Evolutionary conservation across 1,140 invertebrate genomes (phyloP).

Genomic region (Spodoptera frugiperda): DNA sequence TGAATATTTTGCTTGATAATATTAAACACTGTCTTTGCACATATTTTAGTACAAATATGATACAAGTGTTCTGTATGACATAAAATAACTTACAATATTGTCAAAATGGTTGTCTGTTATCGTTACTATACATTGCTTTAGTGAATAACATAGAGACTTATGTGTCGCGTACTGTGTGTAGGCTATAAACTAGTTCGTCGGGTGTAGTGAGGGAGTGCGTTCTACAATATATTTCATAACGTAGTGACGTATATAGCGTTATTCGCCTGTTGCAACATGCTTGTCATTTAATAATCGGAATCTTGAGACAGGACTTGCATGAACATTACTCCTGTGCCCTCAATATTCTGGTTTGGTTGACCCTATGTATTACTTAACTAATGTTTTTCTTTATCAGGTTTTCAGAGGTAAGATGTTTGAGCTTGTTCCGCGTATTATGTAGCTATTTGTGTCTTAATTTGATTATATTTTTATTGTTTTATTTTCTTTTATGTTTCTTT

Average conservation of each 20-base stretch:
- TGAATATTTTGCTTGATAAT: slow-evolving; percentile 31
- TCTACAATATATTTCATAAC: slow-evolving; percentile 20
- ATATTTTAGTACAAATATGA: slow-evolving; percentile 24
- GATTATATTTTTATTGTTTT: slow-evolving; percentile 46
- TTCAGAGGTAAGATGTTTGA: slow-evolving; percentile 65
- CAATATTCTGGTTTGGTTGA: slow-evolving; percentile 54
- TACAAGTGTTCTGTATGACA: slow-evolving; percentile 24
- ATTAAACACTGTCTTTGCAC: slow-evolving; percentile 36
- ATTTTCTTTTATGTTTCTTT: slow-evolving; percentile 49
- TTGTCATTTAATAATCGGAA: slow-evolving; percentile 49
- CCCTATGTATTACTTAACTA: slow-evolving; percentile 49
- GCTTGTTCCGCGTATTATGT: slow-evolving; percentile 58
- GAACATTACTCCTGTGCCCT: slow-evolving; percentile 20
- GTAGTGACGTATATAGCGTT: slow-evolving; percentile 33
- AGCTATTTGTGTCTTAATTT: slow-evolving; percentile 54
- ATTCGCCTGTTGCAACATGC: slow-evolving; percentile 42
- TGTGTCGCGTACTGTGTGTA: slow-evolving; percentile 35
- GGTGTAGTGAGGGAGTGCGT: slow-evolving; percentile 4
- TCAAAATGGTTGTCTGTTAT: slow-evolving; percentile 40
- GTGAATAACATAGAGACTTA: slow-evolving; percentile 44
- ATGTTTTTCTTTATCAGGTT: slow-evolving; percentile 68
- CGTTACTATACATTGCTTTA: slow-evolving; percentile 44
- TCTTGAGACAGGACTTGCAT: slow-evolving; percentile 49
- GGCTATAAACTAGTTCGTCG: slow-evolving; percentile 11
- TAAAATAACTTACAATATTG: slow-evolving; percentile 33